phyloP scores from a whole-genome alignment of 2,888 invertebrate species.

The Ariolimax columbianus region DNA sequence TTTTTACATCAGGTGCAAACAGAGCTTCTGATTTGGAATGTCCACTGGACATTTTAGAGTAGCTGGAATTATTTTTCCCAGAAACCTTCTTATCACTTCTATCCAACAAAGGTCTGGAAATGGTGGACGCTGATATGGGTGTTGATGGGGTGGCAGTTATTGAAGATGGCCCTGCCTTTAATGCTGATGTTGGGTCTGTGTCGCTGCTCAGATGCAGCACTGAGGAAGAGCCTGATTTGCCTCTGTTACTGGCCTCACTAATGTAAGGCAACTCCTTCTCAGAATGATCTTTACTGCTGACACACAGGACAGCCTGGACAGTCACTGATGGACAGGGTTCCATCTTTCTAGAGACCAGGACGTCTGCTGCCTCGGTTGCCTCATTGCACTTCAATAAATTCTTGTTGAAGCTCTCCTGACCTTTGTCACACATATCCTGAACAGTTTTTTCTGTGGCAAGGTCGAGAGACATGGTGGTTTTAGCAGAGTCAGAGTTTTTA shows the following conservation, averaged over 20 bases:
- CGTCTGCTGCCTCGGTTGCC: slow-evolving; percentile 7
- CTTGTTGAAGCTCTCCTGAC: neutral
- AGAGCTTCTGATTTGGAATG: slow-evolving; percentile 36
- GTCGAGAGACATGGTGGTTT: neutral
- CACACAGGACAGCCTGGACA: slow-evolving; percentile 32
- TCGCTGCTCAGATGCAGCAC: neutral
- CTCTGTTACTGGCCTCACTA: neutral
- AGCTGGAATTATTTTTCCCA: slow-evolving; percentile 27
- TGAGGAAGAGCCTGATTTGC: slow-evolving; percentile 19
- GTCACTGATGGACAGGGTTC: neutral
- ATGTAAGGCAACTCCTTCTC: neutral
- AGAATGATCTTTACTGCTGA: slow-evolving; percentile 33
- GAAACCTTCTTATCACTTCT: slow-evolving; percentile 35
- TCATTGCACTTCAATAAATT: neutral
- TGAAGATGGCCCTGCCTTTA: neutral
- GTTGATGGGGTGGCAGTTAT: neutral
- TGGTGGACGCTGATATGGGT: neutral
- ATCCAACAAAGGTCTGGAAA: slow-evolving; percentile 3
- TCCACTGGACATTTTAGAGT: slow-evolving; percentile 27
- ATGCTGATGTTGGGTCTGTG: neutral
- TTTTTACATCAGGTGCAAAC: slow-evolving; percentile 49
- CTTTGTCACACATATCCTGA: neutral
- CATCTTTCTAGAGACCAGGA: neutral
- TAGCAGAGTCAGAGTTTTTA: neutral
- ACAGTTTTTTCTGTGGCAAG: neutral